phyloP scores from a whole-genome alignment of 2,113 vertebrate genomes.

The Oreotrochilus melanogaster region DNA sequence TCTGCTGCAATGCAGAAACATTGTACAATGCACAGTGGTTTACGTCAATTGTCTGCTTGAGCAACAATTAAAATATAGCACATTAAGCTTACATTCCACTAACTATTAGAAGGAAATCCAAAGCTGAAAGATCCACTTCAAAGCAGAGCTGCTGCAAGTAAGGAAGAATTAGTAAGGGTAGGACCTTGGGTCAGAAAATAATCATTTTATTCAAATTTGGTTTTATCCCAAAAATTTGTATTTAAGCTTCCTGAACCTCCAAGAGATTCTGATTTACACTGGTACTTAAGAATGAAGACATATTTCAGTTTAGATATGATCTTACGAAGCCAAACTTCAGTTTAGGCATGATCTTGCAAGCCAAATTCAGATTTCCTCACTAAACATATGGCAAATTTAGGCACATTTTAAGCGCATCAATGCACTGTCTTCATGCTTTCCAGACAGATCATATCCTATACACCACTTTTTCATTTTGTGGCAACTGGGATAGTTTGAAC shows the following conservation, averaged over 20 bases:
- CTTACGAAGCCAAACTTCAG: neutral
- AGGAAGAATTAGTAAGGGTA: neutral
- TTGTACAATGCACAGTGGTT: neutral
- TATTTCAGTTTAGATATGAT: neutral
- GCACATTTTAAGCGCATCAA: accelerated
- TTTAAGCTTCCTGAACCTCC: neutral
- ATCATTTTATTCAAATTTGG: accelerated
- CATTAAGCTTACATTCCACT: neutral
- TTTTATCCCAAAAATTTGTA: neutral
- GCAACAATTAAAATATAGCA: slow-evolving; percentile 49
- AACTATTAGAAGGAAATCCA: neutral
- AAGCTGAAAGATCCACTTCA: neutral
- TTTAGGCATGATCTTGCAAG: neutral
- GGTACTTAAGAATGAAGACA: neutral
- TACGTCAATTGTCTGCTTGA: neutral
- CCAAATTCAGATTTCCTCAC: neutral
- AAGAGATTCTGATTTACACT: neutral
- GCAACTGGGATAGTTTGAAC: neutral
- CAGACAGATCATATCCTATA: neutral
- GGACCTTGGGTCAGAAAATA: neutral
- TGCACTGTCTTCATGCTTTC: neutral
- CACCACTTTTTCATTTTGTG: neutral
- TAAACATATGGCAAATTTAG: neutral
- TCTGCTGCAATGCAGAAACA: neutral
- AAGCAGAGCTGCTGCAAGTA: neutral